phyloP scores from a whole-genome alignment of 2,797 vertebrate species.

The Naso thynnoides region DNA sequence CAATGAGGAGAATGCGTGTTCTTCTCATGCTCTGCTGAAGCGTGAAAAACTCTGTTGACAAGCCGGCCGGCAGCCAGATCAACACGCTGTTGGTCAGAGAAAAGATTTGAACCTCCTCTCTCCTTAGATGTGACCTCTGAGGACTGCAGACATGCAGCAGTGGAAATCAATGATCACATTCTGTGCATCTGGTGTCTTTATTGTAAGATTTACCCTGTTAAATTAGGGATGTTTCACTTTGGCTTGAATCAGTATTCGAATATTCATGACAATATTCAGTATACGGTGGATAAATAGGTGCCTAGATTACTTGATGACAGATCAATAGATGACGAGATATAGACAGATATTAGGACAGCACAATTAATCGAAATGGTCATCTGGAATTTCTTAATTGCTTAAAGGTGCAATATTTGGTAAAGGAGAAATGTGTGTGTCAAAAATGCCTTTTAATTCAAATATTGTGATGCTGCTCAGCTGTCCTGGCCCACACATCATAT shows the following conservation, averaged over 20 bases:
- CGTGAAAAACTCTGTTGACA: constrained; percentile 61
- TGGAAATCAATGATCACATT: constrained; percentile 8
- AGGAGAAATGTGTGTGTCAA: no score
- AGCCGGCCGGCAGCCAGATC: constrained; percentile 43
- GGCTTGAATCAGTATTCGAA: background rate
- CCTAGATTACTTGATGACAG: background rate
- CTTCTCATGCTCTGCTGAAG: constrained; percentile 61
- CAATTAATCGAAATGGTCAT: no score
- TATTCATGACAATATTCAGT: background rate
- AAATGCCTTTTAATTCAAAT: no score
- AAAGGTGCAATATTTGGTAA: no score
- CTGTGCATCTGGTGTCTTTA: background rate
- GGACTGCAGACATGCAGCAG: background rate
- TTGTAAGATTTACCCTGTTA: background rate
- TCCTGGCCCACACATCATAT: no score
- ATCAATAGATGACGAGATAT: no score
- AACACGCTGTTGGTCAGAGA: constrained; percentile 26
- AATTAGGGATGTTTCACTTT: background rate
- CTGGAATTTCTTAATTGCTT: no score
- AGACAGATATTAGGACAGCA: no score
- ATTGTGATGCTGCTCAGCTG: no score
- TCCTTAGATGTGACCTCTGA: constrained; percentile 19
- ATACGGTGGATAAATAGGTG: background rate
- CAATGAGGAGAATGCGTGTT: constrained; percentile 53
- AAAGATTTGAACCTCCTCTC: constrained; percentile 34